These are phyloP conservation scores for Andrena minutula DNA, from an alignment of 2,888 invertebrate species.

Conservation along the genomic window DNA sequence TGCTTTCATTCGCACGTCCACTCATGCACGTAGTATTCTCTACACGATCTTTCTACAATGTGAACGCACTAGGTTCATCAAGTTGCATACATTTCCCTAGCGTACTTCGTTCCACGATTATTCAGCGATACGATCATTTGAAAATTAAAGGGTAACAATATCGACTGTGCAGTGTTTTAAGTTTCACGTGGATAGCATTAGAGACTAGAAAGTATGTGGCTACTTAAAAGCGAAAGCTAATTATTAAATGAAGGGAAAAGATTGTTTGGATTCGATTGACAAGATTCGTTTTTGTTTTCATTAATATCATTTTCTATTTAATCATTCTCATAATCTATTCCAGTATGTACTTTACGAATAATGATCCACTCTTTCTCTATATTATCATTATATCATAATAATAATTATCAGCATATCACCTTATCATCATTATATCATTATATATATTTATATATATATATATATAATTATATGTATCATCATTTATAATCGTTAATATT, in stretches of 20 bases:
- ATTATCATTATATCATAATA: conserved; percentile 79
- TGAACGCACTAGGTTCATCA: background rate
- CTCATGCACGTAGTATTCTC: conserved; percentile 5
- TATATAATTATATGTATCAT: conserved; percentile 69
- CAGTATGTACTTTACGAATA: conserved; percentile 81
- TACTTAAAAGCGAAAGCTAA: conserved; percentile 54
- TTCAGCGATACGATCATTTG: background rate
- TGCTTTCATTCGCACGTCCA: conserved; percentile 50
- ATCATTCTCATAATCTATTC: conserved; percentile 81
- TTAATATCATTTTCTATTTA: conserved; percentile 81
- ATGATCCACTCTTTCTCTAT: conserved; percentile 80
- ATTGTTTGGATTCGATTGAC: conserved; percentile 71
- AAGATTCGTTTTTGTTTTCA: conserved; percentile 71
- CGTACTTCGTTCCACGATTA: background rate
- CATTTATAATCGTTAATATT: conserved; percentile 76
- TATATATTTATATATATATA: conserved; percentile 67
- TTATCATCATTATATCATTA: conserved; percentile 80
- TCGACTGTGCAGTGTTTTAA: conserved; percentile 79
- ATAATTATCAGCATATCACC: conserved; percentile 81
- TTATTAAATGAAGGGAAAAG: conserved; percentile 56
- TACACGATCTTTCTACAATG: background rate
- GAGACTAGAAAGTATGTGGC: conserved; percentile 19
- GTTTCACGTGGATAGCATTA: conserved; percentile 53
- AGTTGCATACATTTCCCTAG: conserved; percentile 17
- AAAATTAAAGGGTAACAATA: conserved; percentile 19